Conservation (phyloP, 2,113 vertebrate species). For the Columba livia region DNA sequence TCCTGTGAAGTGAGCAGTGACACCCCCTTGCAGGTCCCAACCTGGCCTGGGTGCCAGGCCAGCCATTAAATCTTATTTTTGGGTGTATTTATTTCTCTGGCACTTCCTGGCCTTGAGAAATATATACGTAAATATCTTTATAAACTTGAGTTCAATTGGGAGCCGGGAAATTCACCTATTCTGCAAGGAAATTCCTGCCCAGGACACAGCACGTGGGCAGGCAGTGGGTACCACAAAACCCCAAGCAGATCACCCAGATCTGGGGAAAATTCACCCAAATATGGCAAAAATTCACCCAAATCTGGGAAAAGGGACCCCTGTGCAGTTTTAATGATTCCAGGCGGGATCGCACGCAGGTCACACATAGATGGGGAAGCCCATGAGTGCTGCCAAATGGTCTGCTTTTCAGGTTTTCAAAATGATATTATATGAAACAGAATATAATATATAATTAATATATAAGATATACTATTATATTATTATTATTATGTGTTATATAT, state of each 20-base stretch:
- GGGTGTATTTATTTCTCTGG: too few relatives aligned
- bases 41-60: background rate
- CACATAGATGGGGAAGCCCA: background rate
- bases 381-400: background rate
- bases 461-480: too few relatives aligned
- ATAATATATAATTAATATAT: too few relatives aligned
- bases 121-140: background rate
- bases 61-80: too few relatives aligned
- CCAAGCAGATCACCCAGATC: too few relatives aligned
- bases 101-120: too few relatives aligned
- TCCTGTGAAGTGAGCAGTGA: too few relatives aligned
- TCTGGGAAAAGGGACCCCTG: background rate
- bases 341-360: accelerated
- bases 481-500: too few relatives aligned
- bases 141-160: background rate
- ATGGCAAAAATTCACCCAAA: too few relatives aligned
- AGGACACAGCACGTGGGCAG: accelerated
- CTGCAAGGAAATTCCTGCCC: background rate
- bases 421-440: too few relatives aligned
- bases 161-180: background rate
- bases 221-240: background rate
- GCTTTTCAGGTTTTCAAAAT: background rate
- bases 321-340: background rate
- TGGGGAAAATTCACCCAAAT: too few relatives aligned
- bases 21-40: too few relatives aligned